A percentile compares a stretch with the other conserved stretches of the same genome.
These are phyloP conservation scores for Aradus depressus DNA, from an alignment of 2,888 invertebrate species.

Conservation along the genomic window DNA sequence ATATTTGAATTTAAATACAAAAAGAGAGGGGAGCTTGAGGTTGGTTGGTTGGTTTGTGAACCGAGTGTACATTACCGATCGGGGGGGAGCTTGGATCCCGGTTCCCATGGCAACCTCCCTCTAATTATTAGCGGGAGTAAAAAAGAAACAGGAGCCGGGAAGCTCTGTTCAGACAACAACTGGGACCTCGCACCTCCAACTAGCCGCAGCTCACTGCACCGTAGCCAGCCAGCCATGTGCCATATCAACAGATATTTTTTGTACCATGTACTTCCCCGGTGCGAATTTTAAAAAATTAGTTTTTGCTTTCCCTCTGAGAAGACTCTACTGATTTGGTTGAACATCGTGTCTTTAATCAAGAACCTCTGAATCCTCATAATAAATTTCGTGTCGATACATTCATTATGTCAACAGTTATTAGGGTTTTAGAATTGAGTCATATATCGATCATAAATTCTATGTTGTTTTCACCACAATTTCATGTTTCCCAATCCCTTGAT, in stretches of 20 bases:
- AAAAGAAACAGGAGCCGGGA: slow-evolving; percentile 26
- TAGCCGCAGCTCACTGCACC: slow-evolving; percentile 1
- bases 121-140: slow-evolving; percentile 33
- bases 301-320: no score
- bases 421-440: no score
- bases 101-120: slow-evolving; percentile 33
- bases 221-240: background rate
- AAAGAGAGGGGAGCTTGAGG: slow-evolving; percentile 33
- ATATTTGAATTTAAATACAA: slow-evolving; percentile 12
- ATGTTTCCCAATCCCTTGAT: no score
- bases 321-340: no score
- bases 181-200: slow-evolving; percentile 6
- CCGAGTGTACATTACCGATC: slow-evolving; percentile 32
- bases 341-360: no score
- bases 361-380: no score
- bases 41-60: slow-evolving; percentile 29
- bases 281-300: no score
- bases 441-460: no score
- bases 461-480: no score
- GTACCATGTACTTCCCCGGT: background rate
- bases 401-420: no score
- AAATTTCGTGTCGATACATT: no score
- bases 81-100: slow-evolving; percentile 27
- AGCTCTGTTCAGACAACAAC: slow-evolving; percentile 7
- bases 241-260: background rate